Base-by-base conservation (phyloP, 1,140 invertebrate genomes). In the Tetragonula clypearis region DNA sequence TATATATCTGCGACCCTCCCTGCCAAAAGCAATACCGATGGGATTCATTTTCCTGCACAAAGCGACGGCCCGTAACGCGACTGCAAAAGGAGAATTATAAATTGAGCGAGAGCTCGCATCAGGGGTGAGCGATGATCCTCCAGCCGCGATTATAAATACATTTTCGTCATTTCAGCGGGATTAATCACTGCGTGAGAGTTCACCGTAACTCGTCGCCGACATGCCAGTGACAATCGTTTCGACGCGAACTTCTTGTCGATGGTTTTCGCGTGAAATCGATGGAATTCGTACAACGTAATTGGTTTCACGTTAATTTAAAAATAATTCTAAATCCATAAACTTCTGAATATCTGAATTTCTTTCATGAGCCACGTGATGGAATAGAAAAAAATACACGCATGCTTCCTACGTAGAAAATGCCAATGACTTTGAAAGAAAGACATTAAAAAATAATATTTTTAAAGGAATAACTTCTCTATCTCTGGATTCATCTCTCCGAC, bases 1-100 rank as follows among this genome's bases (percentile, higher is more conserved):
- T n/a, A 53, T 55, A 79, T 55, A 79, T 79, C 49, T 35, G 49
- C 35, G 30, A 66, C 19, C 30, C 62, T 49, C 23, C 62, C 21
- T 65, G 65, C 77, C 65, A 53, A 79, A 79, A 66, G 77, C 77
- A 79, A 55, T 66, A 68, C 62, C 26, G 77, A 79, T 79, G 77
- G 65, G 62, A 68, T 79, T 79, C 65, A 79, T 79, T 79, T 79
- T 79, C 77, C n/a, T 55, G 76, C 49, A 79, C 77, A 79, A 79
- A 79, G 65, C 77, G 30, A 30, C 60, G 49, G 77, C 49, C 49
- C n/a, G 49, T 68, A 68, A 68, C 49, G 26, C 5, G 41, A 55
- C 77, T 79, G 65, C 35, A 68, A 68, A 79, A 35, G 41, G 62
- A 79, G 62, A 49, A 79, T 79, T 79, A 79, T 68, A 68, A 79